A percentile compares a stretch with the other conserved stretches of the same genome.
Evolutionary conservation across 1,140 invertebrate species (phyloP).

Genomic region (Notospermus geniculatus): DNA sequence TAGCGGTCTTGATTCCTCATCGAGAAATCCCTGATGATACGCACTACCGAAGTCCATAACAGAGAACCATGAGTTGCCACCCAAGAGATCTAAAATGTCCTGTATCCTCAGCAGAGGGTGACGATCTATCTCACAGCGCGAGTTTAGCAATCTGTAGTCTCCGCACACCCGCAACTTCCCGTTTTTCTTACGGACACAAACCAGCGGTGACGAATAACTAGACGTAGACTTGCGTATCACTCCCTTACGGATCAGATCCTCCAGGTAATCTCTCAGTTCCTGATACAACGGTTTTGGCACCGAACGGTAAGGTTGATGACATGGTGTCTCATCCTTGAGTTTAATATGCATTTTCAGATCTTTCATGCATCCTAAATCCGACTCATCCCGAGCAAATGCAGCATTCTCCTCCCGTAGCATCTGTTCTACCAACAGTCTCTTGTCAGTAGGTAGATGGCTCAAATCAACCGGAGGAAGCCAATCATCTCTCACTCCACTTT

Average conservation of each 20-base stretch:
- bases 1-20: slow-evolving; percentile 14
- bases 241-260: slow-evolving; percentile 12
- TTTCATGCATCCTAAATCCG: slow-evolving; percentile 19
- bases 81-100: slow-evolving; percentile 18
- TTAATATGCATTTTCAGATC: slow-evolving; percentile 22
- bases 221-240: slow-evolving; percentile 15
- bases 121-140: slow-evolving; percentile 9
- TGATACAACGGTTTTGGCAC: slow-evolving; percentile 24
- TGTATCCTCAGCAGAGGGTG: slow-evolving; percentile 21
- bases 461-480: no score
- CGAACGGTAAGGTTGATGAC: slow-evolving; percentile 16
- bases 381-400: slow-evolving; percentile 16
- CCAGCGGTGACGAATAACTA: slow-evolving; percentile 17
- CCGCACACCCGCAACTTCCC: slow-evolving; percentile 23
- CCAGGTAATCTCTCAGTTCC: slow-evolving; percentile 26
- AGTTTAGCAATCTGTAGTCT: slow-evolving; percentile 24
- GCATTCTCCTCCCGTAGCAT: slow-evolving; percentile 15
- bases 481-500: no score
- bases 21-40: slow-evolving; percentile 25
- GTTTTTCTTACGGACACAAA: slow-evolving; percentile 25
- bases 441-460: background rate
- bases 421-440: slow-evolving; percentile 7
- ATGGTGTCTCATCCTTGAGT: slow-evolving; percentile 16
- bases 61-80: slow-evolving; percentile 17
- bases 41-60: slow-evolving; percentile 21